Percentiles rank a stretch among this genome's conserved stretches.
Evolutionary conservation across 2,888 invertebrate species (phyloP).

Genomic region (Deilephila porcellus): DNA sequence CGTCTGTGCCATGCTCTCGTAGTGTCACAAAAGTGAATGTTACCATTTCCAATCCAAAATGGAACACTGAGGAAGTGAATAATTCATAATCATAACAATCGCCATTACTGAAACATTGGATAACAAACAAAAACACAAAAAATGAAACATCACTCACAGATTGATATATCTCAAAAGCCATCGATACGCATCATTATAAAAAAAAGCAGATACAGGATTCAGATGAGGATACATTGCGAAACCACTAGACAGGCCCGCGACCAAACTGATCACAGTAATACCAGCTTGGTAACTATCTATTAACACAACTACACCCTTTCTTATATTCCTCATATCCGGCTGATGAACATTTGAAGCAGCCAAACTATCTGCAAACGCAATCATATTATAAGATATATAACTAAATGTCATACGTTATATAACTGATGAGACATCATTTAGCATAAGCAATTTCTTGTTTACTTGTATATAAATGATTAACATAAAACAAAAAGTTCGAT

Average conservation of each 20-base stretch:
- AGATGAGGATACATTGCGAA: conserved; percentile 50
- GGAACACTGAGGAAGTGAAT: conserved; percentile 20
- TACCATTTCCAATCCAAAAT: conserved; percentile 27
- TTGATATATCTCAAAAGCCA: conserved; percentile 65
- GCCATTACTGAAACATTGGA: neutral
- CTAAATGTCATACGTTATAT: too few relatives aligned
- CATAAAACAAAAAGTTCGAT: neutral
- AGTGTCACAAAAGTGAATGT: conserved; percentile 27
- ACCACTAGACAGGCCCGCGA: conserved; percentile 51
- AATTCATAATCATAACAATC: neutral
- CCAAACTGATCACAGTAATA: conserved; percentile 55
- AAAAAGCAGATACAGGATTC: conserved; percentile 57
- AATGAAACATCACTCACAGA: conserved; percentile 53
- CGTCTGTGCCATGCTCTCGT: conserved; percentile 42
- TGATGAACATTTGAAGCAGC: conserved; percentile 32
- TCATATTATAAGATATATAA: too few relatives aligned
- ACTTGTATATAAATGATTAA: too few relatives aligned
- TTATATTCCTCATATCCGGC: conserved; percentile 48
- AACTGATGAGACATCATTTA: too few relatives aligned
- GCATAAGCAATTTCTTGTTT: too few relatives aligned
- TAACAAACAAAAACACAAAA: neutral
- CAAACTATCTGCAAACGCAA: too few relatives aligned
- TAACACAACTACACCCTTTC: conserved; percentile 54
- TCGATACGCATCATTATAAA: conserved; percentile 63
- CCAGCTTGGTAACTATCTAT: conserved; percentile 61